Evolutionary conservation across 2,888 invertebrate species (phyloP).

Genomic region (Lysandra coridon): DNA sequence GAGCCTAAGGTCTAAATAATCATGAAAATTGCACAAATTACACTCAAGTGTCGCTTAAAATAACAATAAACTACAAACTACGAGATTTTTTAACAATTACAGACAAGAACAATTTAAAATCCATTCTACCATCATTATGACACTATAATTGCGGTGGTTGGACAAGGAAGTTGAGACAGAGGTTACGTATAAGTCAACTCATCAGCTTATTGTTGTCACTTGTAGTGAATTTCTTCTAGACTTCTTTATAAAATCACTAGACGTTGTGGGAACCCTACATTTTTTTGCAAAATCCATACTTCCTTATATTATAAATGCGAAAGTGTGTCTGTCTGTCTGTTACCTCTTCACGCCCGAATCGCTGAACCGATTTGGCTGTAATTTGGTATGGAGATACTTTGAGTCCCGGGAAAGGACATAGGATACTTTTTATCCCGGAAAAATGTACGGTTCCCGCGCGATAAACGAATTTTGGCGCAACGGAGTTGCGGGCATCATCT

Average conservation of each 20-base stretch:
- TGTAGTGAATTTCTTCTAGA: not conserved
- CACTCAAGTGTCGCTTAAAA: not conserved
- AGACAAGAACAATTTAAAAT: slow-evolving; percentile 12
- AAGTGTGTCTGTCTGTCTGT: too few species aligned
- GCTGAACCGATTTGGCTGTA: too few species aligned
- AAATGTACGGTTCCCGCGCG: too few species aligned
- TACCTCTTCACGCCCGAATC: too few species aligned
- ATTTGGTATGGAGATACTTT: too few species aligned
- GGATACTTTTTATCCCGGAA: too few species aligned
- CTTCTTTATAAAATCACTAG: not conserved
- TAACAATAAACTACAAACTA: slow-evolving; percentile 11
- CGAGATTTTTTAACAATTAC: slow-evolving; percentile 9
- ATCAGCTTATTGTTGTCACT: slow-evolving; percentile 4
- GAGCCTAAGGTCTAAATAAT: not conserved
- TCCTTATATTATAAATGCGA: too few species aligned
- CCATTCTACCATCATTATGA: not conserved
- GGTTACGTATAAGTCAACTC: not conserved
- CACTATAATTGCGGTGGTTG: not conserved
- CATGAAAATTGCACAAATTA: not conserved
- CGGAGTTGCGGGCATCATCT: too few species aligned
- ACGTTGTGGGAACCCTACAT: too few species aligned
- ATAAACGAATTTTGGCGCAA: too few species aligned
- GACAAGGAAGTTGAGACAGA: slow-evolving; percentile 25
- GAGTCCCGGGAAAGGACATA: too few species aligned
- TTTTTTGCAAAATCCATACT: not conserved